Conservation (phyloP, 2,113 vertebrate species). For the Tricholaema leucomelas region DNA sequence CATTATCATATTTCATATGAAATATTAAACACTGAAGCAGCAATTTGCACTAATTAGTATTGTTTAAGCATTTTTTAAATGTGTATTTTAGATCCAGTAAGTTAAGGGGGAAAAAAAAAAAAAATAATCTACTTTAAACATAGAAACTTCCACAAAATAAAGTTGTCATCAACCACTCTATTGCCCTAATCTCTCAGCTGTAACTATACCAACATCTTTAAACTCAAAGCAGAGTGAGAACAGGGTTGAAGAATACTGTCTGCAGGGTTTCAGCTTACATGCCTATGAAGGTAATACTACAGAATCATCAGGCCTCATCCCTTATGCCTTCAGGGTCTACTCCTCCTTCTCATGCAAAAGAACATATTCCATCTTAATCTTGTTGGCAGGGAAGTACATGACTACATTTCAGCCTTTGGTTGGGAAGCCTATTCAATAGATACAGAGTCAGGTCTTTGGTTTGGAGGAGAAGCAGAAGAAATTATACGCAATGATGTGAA, state of each 20-base stretch:
- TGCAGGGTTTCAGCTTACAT: not conserved
- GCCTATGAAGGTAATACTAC: too few relatives aligned
- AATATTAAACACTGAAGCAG: not conserved
- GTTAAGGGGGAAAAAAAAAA: not conserved
- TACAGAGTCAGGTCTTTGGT: not conserved
- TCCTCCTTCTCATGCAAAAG: not conserved
- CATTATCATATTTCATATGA: not conserved
- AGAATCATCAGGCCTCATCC: too few relatives aligned
- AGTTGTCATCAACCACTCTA: not conserved
- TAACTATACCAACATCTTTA: not conserved
- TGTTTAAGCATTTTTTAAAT: not conserved
- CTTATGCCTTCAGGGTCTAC: not conserved
- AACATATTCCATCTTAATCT: not conserved
- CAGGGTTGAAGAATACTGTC: not conserved
- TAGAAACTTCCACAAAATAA: not conserved
- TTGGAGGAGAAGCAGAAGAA: not conserved
- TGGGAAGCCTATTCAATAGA: not conserved
- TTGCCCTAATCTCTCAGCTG: not conserved
- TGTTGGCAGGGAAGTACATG: accelerated
- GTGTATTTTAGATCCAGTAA: too few relatives aligned
- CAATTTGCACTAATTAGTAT: not conserved
- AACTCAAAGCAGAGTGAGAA: not conserved
- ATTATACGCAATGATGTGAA: not conserved
- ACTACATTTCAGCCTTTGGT: not conserved
- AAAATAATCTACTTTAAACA: not conserved